Base-by-base conservation (phyloP, 1,140 invertebrate species). In the Saccostrea echinata region DNA sequence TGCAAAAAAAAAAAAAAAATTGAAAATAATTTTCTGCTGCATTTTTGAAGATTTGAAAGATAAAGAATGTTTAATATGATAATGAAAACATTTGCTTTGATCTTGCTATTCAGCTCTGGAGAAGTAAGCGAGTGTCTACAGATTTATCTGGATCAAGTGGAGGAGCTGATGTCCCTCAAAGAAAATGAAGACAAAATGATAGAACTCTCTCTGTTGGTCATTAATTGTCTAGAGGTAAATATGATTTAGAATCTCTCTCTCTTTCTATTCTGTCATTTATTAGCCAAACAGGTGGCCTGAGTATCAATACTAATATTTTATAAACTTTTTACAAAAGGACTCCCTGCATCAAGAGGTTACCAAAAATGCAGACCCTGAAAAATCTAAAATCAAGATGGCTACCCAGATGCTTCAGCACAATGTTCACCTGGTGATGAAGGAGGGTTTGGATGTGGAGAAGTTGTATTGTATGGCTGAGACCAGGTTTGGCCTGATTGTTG, bases 171-270 rank as follows among this genome's bases (percentile, higher is more conserved):
- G 68, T 33, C 68, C 24, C 3, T 88, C 3, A 81, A 89, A 51
- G 24, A 81, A 64, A 27, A 53, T 6, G 55, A 55, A 18, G 64
- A 84, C 53, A 57, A 86, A 6, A 83, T 86, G n/a, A 24, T 86
- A 4, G 84, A 88, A 53, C 88, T 90, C 3, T 86, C 86, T 84
- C 71, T 92, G n/a, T 85, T 93, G n/a, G 89, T 91, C 51, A 88
- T 92, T 30, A 91, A 92, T 55, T 93, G 93, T 86, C 68, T 92
- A 53, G 92, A 93, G 89, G 92, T 93, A 89, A 86, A 84, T 85
- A 27, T 85, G 4, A 64, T 27, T 21, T 76, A 8, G 16, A 6
- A 21, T 61, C 30, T 13, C 24, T n/a, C 76, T 3, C 64, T 21
- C 35, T n/a, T 55, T 12, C 4, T 21, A 57, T 16, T 57, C 4